phyloP scores from a whole-genome alignment of 2,113 vertebrate species.

The Plotosus lineatus region DNA sequence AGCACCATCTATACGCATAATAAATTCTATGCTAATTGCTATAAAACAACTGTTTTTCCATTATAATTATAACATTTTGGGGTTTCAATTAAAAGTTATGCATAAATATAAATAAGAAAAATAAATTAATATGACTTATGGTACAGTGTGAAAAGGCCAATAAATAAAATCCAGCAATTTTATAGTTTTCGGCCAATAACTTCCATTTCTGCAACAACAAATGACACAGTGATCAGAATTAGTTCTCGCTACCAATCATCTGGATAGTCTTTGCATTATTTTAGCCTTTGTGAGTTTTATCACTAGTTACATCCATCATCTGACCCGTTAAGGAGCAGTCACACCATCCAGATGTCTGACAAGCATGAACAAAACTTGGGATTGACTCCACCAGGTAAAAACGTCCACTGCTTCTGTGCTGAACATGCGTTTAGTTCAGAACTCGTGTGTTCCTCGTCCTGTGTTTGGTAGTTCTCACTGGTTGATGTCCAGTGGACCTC shows the following conservation, averaged over 20 bases:
- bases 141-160: background rate
- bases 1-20: background rate
- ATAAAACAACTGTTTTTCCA: background rate
- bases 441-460: no score
- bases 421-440: no score
- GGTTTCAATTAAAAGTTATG: background rate
- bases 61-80: background rate
- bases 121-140: background rate
- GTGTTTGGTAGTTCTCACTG: no score
- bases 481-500: no score
- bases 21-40: background rate
- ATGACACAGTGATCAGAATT: constrained; percentile 37
- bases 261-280: constrained; percentile 2
- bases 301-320: background rate
- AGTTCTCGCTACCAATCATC: constrained; percentile 7
- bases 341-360: no score
- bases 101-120: background rate
- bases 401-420: no score
- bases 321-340: no score
- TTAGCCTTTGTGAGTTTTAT: background rate
- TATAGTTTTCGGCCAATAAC: background rate
- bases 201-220: constrained; percentile 8
- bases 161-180: background rate
- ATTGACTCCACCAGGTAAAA: no score
- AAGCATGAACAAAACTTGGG: no score